Percentiles rank a stretch among this genome's conserved stretches.
phyloP scores from a whole-genome alignment of 2,113 vertebrate genomes.

The Zonotrichia leucophrys region DNA sequence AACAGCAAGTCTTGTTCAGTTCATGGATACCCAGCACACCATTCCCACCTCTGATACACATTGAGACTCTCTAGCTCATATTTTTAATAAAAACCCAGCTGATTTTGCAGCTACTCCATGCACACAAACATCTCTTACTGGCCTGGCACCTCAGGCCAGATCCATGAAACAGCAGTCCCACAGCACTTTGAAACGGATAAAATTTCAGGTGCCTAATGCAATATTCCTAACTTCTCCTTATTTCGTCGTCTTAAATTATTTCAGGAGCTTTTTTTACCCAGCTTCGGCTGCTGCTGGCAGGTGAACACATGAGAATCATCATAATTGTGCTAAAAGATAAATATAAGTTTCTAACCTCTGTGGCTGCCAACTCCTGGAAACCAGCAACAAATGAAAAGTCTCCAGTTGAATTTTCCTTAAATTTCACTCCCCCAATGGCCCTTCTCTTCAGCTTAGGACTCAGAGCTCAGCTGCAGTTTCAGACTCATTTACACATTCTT shows the following conservation, averaged over 20 bases:
- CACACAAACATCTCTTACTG: not conserved
- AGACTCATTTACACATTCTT: not conserved
- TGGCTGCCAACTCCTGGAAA: not conserved
- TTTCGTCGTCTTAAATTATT: not conserved
- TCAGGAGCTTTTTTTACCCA: not conserved
- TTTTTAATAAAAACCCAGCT: not conserved
- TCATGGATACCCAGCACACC: not conserved
- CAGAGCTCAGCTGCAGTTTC: not conserved
- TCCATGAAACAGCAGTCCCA: not conserved
- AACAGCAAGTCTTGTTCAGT: not conserved
- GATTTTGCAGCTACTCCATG: not conserved
- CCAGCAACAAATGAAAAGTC: not conserved
- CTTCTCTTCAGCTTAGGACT: not conserved
- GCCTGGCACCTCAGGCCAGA: not conserved
- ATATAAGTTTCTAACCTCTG: not conserved
- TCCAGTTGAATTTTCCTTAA: not conserved
- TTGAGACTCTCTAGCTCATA: not conserved
- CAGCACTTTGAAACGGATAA: not conserved
- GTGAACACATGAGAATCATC: not conserved
- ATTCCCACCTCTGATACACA: not conserved
- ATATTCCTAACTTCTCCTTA: not conserved
- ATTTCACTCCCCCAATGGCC: not conserved
- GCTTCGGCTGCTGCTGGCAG: not conserved
- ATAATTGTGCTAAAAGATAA: not conserved
- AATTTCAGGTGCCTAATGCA: not conserved